These are phyloP conservation scores for Oryzias curvinotus DNA, from an alignment of 2,113 vertebrate species.

Conservation along the genomic window DNA sequence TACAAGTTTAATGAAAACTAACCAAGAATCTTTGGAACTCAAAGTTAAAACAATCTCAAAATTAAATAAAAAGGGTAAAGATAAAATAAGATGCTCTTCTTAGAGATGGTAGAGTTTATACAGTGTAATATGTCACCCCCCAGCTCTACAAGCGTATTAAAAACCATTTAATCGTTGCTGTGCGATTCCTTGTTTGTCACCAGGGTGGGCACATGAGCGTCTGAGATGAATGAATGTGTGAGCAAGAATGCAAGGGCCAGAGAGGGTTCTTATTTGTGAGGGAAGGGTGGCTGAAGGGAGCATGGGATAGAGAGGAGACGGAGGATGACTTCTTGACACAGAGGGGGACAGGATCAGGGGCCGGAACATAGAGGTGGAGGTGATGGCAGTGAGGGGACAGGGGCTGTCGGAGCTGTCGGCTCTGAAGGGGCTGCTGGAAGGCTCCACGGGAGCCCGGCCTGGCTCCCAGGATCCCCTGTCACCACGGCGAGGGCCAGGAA, in stretches of 20 bases:
- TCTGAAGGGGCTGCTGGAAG: conserved; percentile 75
- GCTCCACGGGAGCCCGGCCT: conserved; percentile 75
- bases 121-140: not conserved
- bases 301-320: conserved; percentile 57
- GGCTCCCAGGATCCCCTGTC: conserved; percentile 84
- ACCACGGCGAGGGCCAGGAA: conserved; percentile 89
- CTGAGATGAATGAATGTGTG: conserved; percentile 37
- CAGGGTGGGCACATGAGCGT: conserved; percentile 21
- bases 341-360: conserved; percentile 60
- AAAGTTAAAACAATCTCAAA: too few relatives aligned
- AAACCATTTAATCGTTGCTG: conserved; percentile 10
- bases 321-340: conserved; percentile 73
- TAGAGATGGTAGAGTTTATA: not conserved
- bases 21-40: too few relatives aligned
- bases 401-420: conserved; percentile 74
- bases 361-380: conserved; percentile 53
- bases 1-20: too few relatives aligned
- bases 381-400: conserved; percentile 45
- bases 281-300: conserved; percentile 51
- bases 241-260: conserved; percentile 49
- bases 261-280: conserved; percentile 39
- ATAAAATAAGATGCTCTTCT: too few relatives aligned
- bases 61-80: too few relatives aligned
- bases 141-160: conserved; percentile 6
- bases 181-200: conserved; percentile 15